Evolutionary conservation across 2,113 vertebrate species (phyloP), one percentile per base, ranked within the genome.

Genomic region (Ochotona princeps): DNA sequence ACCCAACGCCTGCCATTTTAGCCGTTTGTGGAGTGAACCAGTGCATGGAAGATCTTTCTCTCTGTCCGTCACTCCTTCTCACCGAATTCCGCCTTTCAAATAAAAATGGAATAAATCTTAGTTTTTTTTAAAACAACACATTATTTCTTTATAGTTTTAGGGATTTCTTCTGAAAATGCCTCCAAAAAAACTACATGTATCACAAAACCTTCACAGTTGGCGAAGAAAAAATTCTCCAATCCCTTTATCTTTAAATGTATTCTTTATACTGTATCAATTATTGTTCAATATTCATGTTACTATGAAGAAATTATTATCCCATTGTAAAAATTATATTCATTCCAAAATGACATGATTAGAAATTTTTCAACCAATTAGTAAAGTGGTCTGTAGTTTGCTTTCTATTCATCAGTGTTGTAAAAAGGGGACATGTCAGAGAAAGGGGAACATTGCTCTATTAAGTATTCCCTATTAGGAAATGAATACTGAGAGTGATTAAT

Each of bases 261-360:
- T 28, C 49, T 63, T 0, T 83, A 35, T 30, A 73, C 57, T 20
- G 23, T 44, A 88, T 35, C 72, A 94, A 96, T 86, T 90, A 86
- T 76, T 90, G 74, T 92, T 95, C 92, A 95, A 85, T 88, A 93
- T 92, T 66, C 92, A 87, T 76, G 94, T 73, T 28, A 54, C 91
- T 93, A 83, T 78, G 57, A 85, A 95, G 65, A 96, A 95, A 96
- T 97, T 84, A 95, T 95, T 93, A 95, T 83, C 82, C 75, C 49
- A 90, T 94, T 96, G 82, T 65, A 86, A 70, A 95, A 96, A 95
- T 95, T 96, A 80, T 30, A 91, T 84, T 88, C 82, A 92, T 61
- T 96, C 38, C 66, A 97, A 93, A 95, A 83, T 92, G 87, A 95
- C 96, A 95, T 88, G 83, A 95, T 95, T 96, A 97, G 96, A 96